Percentiles rank a stretch among this genome's conserved stretches.
Conservation (phyloP, 2,113 vertebrate genomes). For the Labrus mixtus region DNA sequence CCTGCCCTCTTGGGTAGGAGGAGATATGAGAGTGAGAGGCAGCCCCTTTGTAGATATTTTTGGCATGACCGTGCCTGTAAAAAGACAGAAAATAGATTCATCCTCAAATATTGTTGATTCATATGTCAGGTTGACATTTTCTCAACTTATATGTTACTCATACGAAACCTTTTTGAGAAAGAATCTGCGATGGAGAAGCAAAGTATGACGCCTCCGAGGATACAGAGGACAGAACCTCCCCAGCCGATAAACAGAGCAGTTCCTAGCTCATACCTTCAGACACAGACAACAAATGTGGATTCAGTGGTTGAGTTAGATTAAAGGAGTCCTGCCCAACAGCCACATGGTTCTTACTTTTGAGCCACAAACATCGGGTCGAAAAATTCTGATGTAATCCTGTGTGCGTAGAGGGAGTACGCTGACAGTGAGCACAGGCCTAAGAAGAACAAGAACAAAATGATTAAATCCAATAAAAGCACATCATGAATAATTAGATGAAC, state of each 20-base stretch:
- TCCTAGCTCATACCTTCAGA: conserved; percentile 85
- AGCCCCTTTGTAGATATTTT: conserved; percentile 84
- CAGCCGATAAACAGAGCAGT: conserved; percentile 87
- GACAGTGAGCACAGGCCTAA: conserved; percentile 93
- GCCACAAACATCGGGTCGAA: conserved; percentile 93
- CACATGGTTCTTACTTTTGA: conserved; percentile 90
- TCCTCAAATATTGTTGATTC: background rate
- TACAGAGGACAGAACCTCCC: conserved; percentile 83
- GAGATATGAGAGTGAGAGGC: conserved; percentile 87
- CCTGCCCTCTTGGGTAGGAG: conserved; percentile 82
- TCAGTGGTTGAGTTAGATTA: background rate
- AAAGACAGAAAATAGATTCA: conserved; percentile 34
- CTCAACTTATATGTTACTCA: background rate
- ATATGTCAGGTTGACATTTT: background rate
- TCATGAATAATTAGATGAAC: background rate
- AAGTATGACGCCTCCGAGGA: conserved; percentile 81
- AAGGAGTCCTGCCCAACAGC: background rate
- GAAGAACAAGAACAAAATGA: conserved; percentile 14
- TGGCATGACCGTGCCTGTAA: conserved; percentile 65
- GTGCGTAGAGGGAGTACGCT: conserved; percentile 94
- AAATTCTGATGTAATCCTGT: conserved; percentile 95
- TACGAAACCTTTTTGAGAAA: conserved; percentile 72
- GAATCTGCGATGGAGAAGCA: conserved; percentile 80
- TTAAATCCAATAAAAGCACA: background rate
- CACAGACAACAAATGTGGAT: conserved; percentile 6